Evolutionary conservation across 1,140 invertebrate genomes (phyloP).

Genomic region (Listronotus oregonensis): DNA sequence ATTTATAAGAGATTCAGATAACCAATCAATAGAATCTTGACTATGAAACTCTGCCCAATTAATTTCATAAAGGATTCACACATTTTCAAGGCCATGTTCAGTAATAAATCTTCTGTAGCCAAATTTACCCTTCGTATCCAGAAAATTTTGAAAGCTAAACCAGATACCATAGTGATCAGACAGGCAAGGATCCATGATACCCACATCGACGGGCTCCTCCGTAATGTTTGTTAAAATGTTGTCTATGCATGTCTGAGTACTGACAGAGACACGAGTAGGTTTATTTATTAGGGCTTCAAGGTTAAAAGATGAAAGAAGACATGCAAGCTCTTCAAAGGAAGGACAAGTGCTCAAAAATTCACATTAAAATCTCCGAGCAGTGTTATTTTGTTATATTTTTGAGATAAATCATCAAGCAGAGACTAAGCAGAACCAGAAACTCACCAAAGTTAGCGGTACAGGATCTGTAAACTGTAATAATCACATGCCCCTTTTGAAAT

Average conservation of each 20-base stretch:
- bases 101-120: neutral
- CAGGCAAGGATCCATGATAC: constrained; percentile 1
- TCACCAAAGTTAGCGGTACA: neutral
- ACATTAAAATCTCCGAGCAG: neutral
- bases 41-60: neutral
- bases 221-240: neutral
- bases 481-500: neutral
- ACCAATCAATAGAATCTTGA: too few species aligned
- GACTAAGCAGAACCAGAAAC: neutral
- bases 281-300: neutral
- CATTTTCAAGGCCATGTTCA: neutral
- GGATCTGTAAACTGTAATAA: neutral
- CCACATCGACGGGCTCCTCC: neutral
- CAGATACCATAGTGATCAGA: constrained; percentile 5
- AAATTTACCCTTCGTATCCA: neutral
- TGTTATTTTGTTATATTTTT: neutral
- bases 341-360: neutral
- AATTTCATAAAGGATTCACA: neutral
- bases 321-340: neutral
- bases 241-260: neutral
- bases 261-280: neutral
- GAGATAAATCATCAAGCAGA: neutral
- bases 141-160: neutral
- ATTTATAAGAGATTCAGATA: too few species aligned
- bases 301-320: constrained; percentile 4